phyloP scores from a whole-genome alignment of 2,113 vertebrate genomes.

The Myodes glareolus region DNA sequence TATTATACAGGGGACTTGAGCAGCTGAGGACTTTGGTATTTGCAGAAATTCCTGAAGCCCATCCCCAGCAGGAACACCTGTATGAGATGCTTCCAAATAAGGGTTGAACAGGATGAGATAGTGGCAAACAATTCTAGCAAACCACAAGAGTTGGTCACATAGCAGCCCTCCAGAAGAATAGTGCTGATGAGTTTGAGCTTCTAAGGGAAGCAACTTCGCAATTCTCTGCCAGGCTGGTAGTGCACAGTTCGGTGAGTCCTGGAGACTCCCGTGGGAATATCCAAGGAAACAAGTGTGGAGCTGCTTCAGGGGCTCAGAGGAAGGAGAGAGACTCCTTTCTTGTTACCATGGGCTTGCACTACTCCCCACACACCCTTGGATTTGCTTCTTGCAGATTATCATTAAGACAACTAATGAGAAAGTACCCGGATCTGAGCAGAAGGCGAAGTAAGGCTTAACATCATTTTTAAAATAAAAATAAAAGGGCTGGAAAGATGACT shows the following conservation, averaged over 20 bases:
- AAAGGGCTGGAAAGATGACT: neutral
- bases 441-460: neutral
- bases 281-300: neutral
- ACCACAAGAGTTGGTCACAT: neutral
- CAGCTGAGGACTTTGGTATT: neutral
- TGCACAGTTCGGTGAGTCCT: neutral
- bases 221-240: neutral
- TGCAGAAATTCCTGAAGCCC: neutral
- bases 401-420: neutral
- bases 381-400: constrained; percentile 9
- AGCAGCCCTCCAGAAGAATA: neutral
- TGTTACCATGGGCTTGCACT: neutral
- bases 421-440: neutral
- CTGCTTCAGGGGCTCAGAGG: neutral
- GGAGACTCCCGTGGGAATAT: neutral
- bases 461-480: neutral
- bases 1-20: neutral
- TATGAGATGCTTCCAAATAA: neutral
- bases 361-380: neutral
- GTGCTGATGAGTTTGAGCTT: neutral
- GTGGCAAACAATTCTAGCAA: constrained; percentile 27
- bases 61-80: neutral
- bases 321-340: neutral
- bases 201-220: neutral
- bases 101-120: neutral